Evolutionary conservation across 2,888 invertebrate genomes (phyloP).

Genomic region (Drosophila histrio): DNA sequence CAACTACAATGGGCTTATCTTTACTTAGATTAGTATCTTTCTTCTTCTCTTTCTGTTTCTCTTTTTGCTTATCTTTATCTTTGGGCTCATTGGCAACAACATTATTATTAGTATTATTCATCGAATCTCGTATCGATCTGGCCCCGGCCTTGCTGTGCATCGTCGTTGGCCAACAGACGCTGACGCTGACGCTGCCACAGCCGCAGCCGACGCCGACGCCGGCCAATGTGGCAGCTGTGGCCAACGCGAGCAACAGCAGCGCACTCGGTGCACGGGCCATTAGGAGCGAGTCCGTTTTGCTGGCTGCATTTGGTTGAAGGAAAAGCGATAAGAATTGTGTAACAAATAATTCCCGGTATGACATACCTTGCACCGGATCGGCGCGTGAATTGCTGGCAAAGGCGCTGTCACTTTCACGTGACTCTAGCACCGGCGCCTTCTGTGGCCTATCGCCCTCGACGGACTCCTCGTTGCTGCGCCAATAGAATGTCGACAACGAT

Average conservation of each 20-base stretch:
- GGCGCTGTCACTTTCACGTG: slow-evolving; percentile 88
- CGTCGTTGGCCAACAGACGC: slow-evolving; percentile 20
- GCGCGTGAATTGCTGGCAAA: slow-evolving; percentile 86
- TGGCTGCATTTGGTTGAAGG: slow-evolving; percentile 84
- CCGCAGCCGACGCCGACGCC: slow-evolving; percentile 39
- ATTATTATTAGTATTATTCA: not conserved
- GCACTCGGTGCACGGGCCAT: slow-evolving; percentile 71
- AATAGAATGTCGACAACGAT: slow-evolving; percentile 89
- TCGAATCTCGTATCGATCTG: slow-evolving; percentile 33
- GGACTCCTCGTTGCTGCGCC: slow-evolving; percentile 90
- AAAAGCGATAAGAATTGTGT: slow-evolving; percentile 84
- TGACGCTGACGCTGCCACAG: slow-evolving; percentile 10
- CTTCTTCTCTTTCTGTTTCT: not conserved
- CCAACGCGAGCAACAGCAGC: slow-evolving; percentile 71
- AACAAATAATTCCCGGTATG: slow-evolving; percentile 84
- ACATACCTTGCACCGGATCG: slow-evolving; percentile 89
- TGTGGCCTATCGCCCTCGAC: slow-evolving; percentile 89
- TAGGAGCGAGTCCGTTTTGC: slow-evolving; percentile 78
- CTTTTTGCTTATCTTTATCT: slow-evolving; percentile 16
- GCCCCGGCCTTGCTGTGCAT: slow-evolving; percentile 41
- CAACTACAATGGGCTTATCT: not conserved
- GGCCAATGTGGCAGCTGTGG: slow-evolving; percentile 63
- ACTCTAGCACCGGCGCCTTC: slow-evolving; percentile 89
- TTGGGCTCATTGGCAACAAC: slow-evolving; percentile 18
- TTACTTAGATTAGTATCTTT: not conserved